Conservation (phyloP, 2,888 invertebrate species). For the Atherix ibis region DNA sequence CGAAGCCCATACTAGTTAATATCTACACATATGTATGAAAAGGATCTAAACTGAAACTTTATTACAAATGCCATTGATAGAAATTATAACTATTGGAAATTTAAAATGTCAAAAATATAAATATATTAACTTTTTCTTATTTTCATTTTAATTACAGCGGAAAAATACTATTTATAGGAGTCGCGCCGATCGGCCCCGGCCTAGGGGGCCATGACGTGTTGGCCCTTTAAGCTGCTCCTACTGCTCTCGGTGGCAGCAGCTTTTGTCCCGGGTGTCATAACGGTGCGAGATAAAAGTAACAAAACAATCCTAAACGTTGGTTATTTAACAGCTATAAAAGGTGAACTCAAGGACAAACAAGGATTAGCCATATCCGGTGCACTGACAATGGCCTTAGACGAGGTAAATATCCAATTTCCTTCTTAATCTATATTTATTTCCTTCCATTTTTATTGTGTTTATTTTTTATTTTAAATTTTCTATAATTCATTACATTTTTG, state of each 20-base stretch:
- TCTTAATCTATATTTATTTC: background rate
- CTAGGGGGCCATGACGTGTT: conserved; percentile 36
- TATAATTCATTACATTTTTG: no score
- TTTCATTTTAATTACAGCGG: conserved; percentile 22
- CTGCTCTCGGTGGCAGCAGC: conserved; percentile 47
- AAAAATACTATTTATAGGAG: conserved; percentile 35
- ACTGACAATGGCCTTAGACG: conserved; percentile 71
- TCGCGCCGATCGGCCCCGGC: conserved; percentile 46
- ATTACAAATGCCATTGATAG: no score
- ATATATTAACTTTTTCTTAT: conserved; percentile 3
- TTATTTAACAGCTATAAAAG: conserved; percentile 70
- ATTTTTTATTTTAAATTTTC: conserved; percentile 1
- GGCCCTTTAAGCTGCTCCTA: conserved; percentile 41
- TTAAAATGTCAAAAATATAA: no score
- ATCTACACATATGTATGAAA: no score
- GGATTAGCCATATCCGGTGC: conserved; percentile 84
- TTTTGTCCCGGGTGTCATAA: conserved; percentile 32
- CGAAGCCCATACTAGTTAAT: no score
- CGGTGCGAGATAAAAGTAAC: conserved; percentile 29
- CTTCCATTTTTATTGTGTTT: background rate
- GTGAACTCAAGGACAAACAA: conserved; percentile 59
- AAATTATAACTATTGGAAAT: no score
- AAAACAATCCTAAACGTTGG: conserved; percentile 55
- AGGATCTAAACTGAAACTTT: no score
- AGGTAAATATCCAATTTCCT: conserved; percentile 47